Evolutionary conservation across 2,797 vertebrate genomes (phyloP), one percentile per base, ranked within the genome.

Genomic region (Semotilus atromaculatus): DNA sequence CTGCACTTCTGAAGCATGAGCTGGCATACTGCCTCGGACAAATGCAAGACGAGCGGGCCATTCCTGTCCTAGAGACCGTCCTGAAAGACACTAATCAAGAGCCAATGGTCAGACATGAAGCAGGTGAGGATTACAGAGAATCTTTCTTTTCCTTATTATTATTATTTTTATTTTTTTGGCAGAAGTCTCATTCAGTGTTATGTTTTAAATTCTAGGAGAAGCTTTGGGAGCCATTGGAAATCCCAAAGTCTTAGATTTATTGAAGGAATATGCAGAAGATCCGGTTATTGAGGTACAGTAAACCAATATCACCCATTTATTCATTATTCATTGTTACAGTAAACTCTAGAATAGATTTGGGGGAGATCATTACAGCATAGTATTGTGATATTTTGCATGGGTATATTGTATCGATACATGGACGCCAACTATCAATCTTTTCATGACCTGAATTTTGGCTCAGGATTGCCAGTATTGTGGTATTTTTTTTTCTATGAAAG

Each of bases 21-120:
- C 91, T 99, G 87, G 98, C 98, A 0, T 99, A 96, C 89, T 99
- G 98, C 90, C 93, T 99, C 83, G 98, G 98, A 6, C 98, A 99
- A 93, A 98, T 99, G 98, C 96, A 94, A 89, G 97, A 99, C 1
- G 66, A 86, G 1, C 88, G 85, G 0, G 98, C 98, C 72, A 95
- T 99, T 81, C 96, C 97, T 0, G 60, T 93, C 19, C 93, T 99
- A 43, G 87, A 85, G 6, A 83, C 21, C 0, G 96, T 99, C 13
- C 94, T 99, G 64, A 90, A 90, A 77, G 97, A 99, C 85, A 51
- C 88, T 0, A 3, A 7, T 10, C 97, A 99, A 92, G 97, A 99
- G 76, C 95, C 98, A 4, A 99, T 99, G 97, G 98, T 99, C 87
- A 91, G 98, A 23, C 98, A 99, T 0, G 98, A 99, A 93, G 98